A percentile compares a stretch with the other conserved stretches of the same genome.
Conservation (phyloP, 2,888 invertebrate genomes). For the Drosophila nr. medialis region DNA sequence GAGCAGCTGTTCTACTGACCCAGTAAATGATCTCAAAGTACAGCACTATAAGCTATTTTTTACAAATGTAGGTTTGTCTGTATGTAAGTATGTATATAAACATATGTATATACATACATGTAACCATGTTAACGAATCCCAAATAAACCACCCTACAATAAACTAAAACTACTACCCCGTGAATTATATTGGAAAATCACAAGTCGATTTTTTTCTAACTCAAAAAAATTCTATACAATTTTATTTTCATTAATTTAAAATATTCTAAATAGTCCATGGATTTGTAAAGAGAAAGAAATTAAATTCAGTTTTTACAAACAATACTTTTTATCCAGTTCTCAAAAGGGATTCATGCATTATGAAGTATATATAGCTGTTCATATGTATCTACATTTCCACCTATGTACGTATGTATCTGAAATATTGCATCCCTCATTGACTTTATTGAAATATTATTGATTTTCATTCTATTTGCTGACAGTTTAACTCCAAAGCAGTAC, state of each 20-base stretch:
- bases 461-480: neutral
- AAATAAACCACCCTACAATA: slow-evolving; percentile 1
- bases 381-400: neutral
- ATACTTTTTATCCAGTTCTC: neutral
- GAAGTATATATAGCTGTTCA: neutral
- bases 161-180: neutral
- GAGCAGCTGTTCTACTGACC: slow-evolving; percentile 38
- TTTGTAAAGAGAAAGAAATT: neutral
- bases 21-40: slow-evolving; percentile 36
- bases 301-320: neutral
- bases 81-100: neutral
- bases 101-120: neutral
- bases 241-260: neutral
- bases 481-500: neutral
- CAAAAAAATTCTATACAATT: neutral
- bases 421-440: neutral
- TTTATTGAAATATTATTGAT: neutral
- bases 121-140: neutral
- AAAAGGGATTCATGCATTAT: neutral
- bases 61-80: neutral
- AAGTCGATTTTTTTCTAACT: neutral
- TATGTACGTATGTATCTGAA: neutral
- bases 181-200: neutral
- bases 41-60: slow-evolving; percentile 10
- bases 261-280: neutral